A percentile compares a stretch with the other conserved stretches of the same genome.
Evolutionary conservation across 1,140 invertebrate genomes (phyloP).

Genomic region (Gonatopus flavifemur): DNA sequence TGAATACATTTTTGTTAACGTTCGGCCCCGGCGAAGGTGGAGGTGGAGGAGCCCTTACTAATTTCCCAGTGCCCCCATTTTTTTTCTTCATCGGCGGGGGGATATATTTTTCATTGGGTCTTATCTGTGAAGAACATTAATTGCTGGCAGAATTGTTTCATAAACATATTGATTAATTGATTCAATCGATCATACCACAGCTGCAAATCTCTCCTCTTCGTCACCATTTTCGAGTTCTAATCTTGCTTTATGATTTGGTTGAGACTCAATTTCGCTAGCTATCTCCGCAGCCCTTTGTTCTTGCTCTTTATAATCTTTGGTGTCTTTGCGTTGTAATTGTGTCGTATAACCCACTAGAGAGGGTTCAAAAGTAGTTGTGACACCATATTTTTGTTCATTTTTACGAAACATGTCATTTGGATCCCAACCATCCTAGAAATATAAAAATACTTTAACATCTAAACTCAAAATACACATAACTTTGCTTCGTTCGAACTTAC

Average conservation of each 20-base stretch:
- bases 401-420: slow-evolving; percentile 91
- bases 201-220: slow-evolving; percentile 83
- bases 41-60: slow-evolving; percentile 62
- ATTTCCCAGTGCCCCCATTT: slow-evolving; percentile 63
- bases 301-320: slow-evolving; percentile 77
- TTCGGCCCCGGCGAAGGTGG: slow-evolving; percentile 51
- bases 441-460: slow-evolving; percentile 10
- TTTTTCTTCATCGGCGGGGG: slow-evolving; percentile 73
- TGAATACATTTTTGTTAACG: slow-evolving; percentile 48
- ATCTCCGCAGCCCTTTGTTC: slow-evolving; percentile 77
- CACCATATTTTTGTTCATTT: slow-evolving; percentile 88
- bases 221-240: slow-evolving; percentile 89
- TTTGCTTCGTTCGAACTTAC: slow-evolving; percentile 49
- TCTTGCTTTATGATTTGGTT: slow-evolving; percentile 76
- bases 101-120: slow-evolving; percentile 67
- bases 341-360: slow-evolving; percentile 86
- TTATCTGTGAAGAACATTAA: too few species aligned
- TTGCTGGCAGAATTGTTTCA: too few species aligned
- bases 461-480: slow-evolving; percentile 1
- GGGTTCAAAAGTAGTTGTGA: slow-evolving; percentile 85
- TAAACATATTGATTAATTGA: too few species aligned
- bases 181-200: slow-evolving; percentile 65
- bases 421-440: slow-evolving; percentile 86
- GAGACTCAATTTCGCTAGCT: slow-evolving; percentile 86
- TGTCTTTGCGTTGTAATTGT: slow-evolving; percentile 79